Conservation (phyloP, 2,113 vertebrate genomes). For the Ammodytes dubius region DNA sequence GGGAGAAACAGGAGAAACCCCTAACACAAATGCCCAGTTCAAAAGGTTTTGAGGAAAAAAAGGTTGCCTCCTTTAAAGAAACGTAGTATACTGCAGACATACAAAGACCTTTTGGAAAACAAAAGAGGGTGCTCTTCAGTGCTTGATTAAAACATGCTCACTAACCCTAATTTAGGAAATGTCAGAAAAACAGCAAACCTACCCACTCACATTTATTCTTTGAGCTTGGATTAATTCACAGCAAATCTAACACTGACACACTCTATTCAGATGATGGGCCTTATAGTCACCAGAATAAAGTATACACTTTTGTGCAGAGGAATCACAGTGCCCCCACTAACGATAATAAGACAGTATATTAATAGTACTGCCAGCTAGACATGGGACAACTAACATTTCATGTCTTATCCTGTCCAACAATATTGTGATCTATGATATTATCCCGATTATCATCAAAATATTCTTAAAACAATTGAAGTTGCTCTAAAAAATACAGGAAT, state of each 20-base stretch:
- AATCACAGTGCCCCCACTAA: constrained; percentile 1
- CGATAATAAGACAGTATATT: background rate
- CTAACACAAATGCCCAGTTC: background rate
- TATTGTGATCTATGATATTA: too few relatives aligned
- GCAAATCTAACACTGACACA: background rate
- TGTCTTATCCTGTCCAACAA: too few relatives aligned
- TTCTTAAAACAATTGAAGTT: too few relatives aligned
- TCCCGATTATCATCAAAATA: too few relatives aligned
- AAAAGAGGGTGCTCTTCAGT: background rate
- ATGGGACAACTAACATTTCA: background rate
- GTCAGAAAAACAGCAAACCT: background rate
- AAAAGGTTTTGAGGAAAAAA: background rate
- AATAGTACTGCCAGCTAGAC: background rate
- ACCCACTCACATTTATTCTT: background rate
- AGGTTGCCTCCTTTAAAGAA: background rate
- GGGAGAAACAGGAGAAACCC: background rate
- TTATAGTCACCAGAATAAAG: background rate
- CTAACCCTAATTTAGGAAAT: background rate
- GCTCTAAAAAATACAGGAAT: too few relatives aligned
- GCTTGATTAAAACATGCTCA: background rate
- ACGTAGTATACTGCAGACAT: background rate
- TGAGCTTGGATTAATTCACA: constrained; percentile 1
- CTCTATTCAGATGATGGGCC: background rate
- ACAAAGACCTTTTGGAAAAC: background rate
- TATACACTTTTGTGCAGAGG: background rate